Percentiles rank a stretch among this genome's conserved stretches.
Conservation (phyloP, 2,888 invertebrate genomes). For the Oxycera nigricornis region DNA sequence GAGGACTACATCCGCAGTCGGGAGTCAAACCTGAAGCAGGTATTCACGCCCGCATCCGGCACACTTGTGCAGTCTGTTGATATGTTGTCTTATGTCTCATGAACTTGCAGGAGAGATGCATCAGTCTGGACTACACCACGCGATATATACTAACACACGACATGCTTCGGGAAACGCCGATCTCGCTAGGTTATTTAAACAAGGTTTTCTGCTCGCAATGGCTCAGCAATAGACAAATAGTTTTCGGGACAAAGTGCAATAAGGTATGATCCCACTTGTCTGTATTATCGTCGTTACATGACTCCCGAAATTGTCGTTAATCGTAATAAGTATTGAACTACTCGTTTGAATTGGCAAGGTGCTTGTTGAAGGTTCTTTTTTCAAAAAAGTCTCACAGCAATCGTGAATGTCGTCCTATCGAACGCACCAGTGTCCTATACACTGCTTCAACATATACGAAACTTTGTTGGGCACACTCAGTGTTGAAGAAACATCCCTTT, state of each 20-base stretch:
- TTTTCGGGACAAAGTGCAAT: constrained; percentile 97
- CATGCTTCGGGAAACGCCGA: constrained; percentile 84
- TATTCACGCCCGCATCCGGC: constrained; percentile 51
- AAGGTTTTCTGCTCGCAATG: constrained; percentile 96
- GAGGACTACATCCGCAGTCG: constrained; percentile 84
- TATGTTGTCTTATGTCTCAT: neutral
- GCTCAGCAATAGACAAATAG: constrained; percentile 93
- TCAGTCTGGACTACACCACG: constrained; percentile 82
- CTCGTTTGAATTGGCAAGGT: too few relatives aligned
- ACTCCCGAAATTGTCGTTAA: too few relatives aligned
- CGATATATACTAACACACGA: constrained; percentile 89
- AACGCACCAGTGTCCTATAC: too few relatives aligned
- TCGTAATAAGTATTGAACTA: too few relatives aligned
- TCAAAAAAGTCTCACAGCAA: too few relatives aligned
- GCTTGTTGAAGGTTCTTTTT: too few relatives aligned
- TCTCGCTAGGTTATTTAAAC: constrained; percentile 84
- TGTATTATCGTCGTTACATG: neutral
- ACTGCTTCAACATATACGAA: too few relatives aligned
- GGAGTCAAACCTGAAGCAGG: constrained; percentile 76
- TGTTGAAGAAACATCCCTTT: too few relatives aligned
- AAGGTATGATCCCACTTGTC: constrained; percentile 68
- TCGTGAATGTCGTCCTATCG: too few relatives aligned
- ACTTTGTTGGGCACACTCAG: too few relatives aligned
- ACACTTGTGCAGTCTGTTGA: neutral
- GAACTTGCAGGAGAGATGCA: constrained; percentile 63